Evolutionary conservation across 2,113 vertebrate species (phyloP).

Genomic region (Electrona antarctica): DNA sequence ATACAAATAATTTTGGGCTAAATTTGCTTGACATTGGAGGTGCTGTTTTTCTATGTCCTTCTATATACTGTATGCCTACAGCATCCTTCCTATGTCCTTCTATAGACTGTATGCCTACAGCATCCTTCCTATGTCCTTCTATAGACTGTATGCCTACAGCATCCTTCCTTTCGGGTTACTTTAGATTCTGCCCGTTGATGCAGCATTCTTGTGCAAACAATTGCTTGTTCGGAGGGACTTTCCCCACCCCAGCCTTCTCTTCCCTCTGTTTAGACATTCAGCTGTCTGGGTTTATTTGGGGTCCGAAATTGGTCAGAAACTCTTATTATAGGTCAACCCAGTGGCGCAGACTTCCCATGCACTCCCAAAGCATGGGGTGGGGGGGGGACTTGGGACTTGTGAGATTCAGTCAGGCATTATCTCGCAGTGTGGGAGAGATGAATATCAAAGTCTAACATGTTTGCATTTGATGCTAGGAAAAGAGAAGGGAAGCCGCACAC

Average conservation of each 20-base stretch:
- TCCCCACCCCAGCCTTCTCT: neutral
- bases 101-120: neutral
- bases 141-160: neutral
- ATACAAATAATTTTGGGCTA: neutral
- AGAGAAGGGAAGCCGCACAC: too few species aligned
- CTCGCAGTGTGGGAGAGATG: neutral
- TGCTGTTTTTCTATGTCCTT: neutral
- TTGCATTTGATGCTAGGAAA: too few species aligned
- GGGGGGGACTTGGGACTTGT: neutral
- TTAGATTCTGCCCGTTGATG: neutral
- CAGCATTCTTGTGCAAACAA: constrained; percentile 1
- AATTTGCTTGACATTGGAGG: neutral
- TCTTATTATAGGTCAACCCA: neutral
- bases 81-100: neutral
- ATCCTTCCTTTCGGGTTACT: neutral
- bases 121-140: neutral
- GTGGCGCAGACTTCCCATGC: neutral
- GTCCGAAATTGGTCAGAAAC: constrained; percentile 2
- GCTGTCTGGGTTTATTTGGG: constrained; percentile 1
- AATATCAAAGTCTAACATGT: constrained; percentile 2
- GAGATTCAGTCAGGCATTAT: neutral
- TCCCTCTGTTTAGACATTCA: constrained; percentile 15
- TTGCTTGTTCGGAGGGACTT: neutral
- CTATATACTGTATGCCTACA: neutral
- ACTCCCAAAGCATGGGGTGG: neutral